These are phyloP conservation scores for Zophobas morio DNA, from an alignment of 1,140 invertebrate genomes.

Conservation along the genomic window DNA sequence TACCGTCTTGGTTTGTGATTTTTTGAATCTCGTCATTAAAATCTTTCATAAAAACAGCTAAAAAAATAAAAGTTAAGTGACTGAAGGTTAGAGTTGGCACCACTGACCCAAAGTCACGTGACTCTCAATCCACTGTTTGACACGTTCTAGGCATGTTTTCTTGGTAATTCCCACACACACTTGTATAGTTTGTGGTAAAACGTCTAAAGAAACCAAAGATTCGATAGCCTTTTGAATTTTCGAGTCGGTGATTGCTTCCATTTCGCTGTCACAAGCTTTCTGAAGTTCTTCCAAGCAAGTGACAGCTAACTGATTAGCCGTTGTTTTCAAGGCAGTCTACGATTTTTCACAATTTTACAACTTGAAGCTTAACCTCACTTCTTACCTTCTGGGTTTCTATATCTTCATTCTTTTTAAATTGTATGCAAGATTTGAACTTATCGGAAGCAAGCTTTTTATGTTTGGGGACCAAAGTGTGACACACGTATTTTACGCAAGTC, in stretches of 20 bases:
- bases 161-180: constrained; percentile 56
- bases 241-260: constrained; percentile 43
- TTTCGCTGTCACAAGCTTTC: constrained; percentile 45
- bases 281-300: constrained; percentile 47
- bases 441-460: constrained; percentile 52
- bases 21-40: constrained; percentile 47
- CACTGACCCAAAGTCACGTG: constrained; percentile 57
- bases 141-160: constrained; percentile 59
- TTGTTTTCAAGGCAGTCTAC: constrained; percentile 45
- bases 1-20: constrained; percentile 22
- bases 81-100: too few species aligned
- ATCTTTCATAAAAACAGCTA: constrained; percentile 55
- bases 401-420: constrained; percentile 6
- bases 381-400: neutral
- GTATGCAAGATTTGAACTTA: constrained; percentile 5
- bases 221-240: constrained; percentile 53
- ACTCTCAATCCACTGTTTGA: constrained; percentile 62
- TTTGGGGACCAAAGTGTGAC: constrained; percentile 60
- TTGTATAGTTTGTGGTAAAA: constrained; percentile 55
- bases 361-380: neutral
- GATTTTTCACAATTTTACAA: constrained; percentile 25
- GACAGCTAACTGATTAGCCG: constrained; percentile 44
- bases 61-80: neutral
- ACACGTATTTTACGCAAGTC: constrained; percentile 77
- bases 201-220: constrained; percentile 56